Evolutionary conservation across 2,113 vertebrate species (phyloP).

Genomic region (Parus major): DNA sequence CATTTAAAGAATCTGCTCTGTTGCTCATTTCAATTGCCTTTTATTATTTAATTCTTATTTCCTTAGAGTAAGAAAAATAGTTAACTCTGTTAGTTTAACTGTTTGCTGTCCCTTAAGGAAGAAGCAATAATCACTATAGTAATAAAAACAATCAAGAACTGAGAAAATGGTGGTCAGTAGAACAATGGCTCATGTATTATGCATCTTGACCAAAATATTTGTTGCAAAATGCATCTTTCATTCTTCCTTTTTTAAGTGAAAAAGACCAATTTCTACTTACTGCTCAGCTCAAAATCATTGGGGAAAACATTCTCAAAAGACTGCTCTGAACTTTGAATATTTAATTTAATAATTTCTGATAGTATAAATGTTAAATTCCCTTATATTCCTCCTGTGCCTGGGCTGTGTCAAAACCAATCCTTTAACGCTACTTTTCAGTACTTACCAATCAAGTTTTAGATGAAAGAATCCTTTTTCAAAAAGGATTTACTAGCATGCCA

Average conservation of each 20-base stretch:
- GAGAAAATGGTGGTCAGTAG: not conserved
- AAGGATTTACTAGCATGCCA: conserved; percentile 7
- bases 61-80: not conserved
- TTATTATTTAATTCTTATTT: conserved; percentile 1
- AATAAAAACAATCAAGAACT: not conserved
- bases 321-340: not conserved
- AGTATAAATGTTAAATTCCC: not conserved
- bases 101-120: not conserved
- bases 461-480: conserved; percentile 6
- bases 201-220: conserved; percentile 14
- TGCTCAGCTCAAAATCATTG: not conserved
- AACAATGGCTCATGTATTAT: not conserved
- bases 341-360: conserved; percentile 1
- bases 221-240: not conserved
- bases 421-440: not conserved
- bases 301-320: not conserved
- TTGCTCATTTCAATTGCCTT: conserved; percentile 16
- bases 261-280: not conserved
- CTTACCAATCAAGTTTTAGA: not conserved
- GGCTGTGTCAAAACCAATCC: not conserved
- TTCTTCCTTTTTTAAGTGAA: not conserved
- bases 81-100: conserved; percentile 10
- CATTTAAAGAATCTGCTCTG: conserved; percentile 31
- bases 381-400: not conserved
- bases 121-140: not conserved